A percentile compares a stretch with the other conserved stretches of the same genome.
phyloP scores from a whole-genome alignment of 2,888 invertebrate genomes.

The Sinotaia quadrata region DNA sequence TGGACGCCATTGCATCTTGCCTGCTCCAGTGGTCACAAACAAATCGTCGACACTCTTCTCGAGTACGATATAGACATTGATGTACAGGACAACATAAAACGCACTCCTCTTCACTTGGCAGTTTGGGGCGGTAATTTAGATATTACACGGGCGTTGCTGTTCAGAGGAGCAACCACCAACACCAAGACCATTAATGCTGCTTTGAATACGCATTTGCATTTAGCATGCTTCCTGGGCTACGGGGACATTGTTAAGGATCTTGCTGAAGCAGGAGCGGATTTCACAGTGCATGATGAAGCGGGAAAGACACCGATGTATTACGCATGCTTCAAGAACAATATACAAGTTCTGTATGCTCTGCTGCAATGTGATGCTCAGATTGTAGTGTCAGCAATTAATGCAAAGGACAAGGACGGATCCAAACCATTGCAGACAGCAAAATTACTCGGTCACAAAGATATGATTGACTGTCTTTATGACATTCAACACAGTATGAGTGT shows the following conservation, averaged over 20 bases:
- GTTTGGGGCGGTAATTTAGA: not conserved
- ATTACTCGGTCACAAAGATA: no score
- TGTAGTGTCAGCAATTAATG: no score
- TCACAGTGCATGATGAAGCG: not conserved
- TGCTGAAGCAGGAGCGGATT: not conserved
- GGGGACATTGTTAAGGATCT: not conserved
- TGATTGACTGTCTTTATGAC: no score
- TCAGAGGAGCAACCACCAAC: not conserved
- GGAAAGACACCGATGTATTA: not conserved
- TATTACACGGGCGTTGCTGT: not conserved
- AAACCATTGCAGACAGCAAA: no score
- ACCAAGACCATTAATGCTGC: not conserved
- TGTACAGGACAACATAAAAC: not conserved
- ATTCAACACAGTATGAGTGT: no score
- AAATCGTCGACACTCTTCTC: not conserved
- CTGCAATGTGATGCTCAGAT: no score
- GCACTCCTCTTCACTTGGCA: not conserved
- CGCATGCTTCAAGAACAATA: not conserved
- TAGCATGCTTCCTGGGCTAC: not conserved
- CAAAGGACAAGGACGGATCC: no score
- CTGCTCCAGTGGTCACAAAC: not conserved
- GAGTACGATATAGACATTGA: not conserved
- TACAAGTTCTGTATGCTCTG: not conserved
- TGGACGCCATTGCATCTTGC: not conserved
- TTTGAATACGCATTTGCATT: not conserved